Evolutionary conservation across 2,888 invertebrate genomes (phyloP), one percentile per base, ranked within the genome.

Genomic region (Andricus quercusramuli): DNA sequence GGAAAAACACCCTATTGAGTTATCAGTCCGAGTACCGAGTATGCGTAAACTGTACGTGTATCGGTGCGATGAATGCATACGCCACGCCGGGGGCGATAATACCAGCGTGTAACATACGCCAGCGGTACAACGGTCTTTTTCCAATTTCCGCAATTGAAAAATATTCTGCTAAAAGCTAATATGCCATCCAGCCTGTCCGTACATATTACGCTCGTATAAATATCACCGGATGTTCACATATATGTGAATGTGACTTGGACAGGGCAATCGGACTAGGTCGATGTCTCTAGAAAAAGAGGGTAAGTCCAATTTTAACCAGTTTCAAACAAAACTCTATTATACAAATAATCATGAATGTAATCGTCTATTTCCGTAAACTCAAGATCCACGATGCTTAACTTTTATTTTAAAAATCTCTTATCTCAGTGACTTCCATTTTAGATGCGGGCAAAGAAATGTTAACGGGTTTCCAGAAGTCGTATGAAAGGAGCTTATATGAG

Each of bases 121-220:
- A 47, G 17, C 15, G 67, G 78, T 81, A 81, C 81, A 77, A 44
- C 22, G 64, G 6, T 64, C 17, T 78, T 51, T 84, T 51, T 56
- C 25, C 29, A 76, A 51, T 79, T 80, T 77, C 56, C 47, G 77
- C 66, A 82, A 84, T 78, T 86, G 86, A 87, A 88, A 88, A 88
- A 88, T 88, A 88, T 88, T 88, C 87, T 87, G 76, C 83, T 82
- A 81, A 86, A 86, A 87, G 86, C 83, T 87, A 87, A 88, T 88
- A 88, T 86, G 32, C 84, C 84, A 86, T 84, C 83, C 83, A 84
- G 76, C 41, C 80, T 86, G 85, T 84, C 83, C 51, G 15, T 56
- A 25, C 62, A 1, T 74, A 87, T 86, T 81, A 56, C 77, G n/a
- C 56, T 78, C 79, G 83, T 83, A 85, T 85, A 86, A 87, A 87